Percentiles rank a stretch among this genome's conserved stretches.
Conservation (phyloP, 2,888 invertebrate species). For the Eurois occulta region DNA sequence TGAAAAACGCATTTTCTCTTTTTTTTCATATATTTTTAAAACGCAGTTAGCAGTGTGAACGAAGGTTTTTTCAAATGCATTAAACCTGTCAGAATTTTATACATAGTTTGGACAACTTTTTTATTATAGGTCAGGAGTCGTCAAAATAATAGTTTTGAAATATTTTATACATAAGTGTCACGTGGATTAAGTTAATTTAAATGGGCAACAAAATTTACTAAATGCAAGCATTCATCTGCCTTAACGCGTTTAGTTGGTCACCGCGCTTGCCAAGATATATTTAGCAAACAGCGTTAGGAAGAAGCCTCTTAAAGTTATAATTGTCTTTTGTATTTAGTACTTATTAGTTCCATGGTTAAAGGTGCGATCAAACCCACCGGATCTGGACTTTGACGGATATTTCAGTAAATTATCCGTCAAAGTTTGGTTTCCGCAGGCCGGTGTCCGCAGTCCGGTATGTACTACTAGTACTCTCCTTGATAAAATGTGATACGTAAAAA, state of each 20-base stretch:
- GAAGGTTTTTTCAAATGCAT: slow-evolving; percentile 28
- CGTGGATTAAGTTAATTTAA: neutral
- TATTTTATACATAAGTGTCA: neutral
- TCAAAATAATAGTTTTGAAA: neutral
- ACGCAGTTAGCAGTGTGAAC: slow-evolving; percentile 13
- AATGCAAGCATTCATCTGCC: slow-evolving; percentile 9
- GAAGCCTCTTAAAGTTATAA: neutral
- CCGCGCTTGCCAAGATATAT: slow-evolving; percentile 8
- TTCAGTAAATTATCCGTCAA: neutral
- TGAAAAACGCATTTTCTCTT: slow-evolving; percentile 51
- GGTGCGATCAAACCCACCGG: neutral
- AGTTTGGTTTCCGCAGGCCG: neutral
- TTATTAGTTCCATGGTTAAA: neutral
- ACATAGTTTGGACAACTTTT: neutral
- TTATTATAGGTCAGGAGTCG: neutral
- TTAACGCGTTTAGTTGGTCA: neutral
- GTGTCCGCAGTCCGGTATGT: neutral
- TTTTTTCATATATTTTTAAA: slow-evolving; percentile 58
- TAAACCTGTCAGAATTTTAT: slow-evolving; percentile 7
- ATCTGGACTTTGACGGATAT: neutral
- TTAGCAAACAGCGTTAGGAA: neutral
- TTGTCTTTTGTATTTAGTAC: neutral
- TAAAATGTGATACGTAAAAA: neutral
- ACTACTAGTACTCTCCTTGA: neutral
- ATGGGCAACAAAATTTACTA: slow-evolving; percentile 1